Evolutionary conservation across 2,113 vertebrate genomes (phyloP).

Genomic region (Eptesicus fuscus): DNA sequence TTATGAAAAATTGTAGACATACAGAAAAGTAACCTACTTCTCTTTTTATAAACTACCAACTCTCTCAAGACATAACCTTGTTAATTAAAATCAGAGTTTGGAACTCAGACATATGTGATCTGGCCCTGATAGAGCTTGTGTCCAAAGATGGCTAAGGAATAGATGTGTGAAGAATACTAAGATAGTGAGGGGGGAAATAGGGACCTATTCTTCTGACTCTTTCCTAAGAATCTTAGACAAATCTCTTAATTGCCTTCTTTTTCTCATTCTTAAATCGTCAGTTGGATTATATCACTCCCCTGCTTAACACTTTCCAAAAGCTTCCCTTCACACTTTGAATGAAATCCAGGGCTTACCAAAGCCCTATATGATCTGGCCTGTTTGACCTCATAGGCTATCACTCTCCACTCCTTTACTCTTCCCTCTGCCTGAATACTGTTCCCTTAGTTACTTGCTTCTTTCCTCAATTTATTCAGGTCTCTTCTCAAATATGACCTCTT

Average conservation of each 20-base stretch:
- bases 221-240: neutral
- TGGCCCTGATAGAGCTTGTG: neutral
- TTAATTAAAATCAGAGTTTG: slow-evolving; percentile 17
- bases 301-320: neutral
- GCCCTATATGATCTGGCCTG: neutral
- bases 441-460: neutral
- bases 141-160: slow-evolving; percentile 8
- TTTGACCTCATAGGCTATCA: neutral
- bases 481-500: neutral
- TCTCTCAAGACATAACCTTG: neutral
- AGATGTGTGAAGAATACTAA: neutral
- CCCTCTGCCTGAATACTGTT: neutral
- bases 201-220: neutral
- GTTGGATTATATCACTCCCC: neutral
- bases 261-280: neutral
- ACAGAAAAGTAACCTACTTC: neutral
- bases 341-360: neutral
- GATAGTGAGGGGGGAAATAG: neutral
- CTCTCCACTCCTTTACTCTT: neutral
- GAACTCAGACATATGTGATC: neutral
- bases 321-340: neutral
- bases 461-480: neutral
- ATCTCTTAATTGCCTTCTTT: neutral
- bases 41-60: neutral
- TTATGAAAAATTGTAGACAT: neutral